Base-by-base conservation (phyloP, 2,113 vertebrate genomes). In the Hiodon alosoides region DNA sequence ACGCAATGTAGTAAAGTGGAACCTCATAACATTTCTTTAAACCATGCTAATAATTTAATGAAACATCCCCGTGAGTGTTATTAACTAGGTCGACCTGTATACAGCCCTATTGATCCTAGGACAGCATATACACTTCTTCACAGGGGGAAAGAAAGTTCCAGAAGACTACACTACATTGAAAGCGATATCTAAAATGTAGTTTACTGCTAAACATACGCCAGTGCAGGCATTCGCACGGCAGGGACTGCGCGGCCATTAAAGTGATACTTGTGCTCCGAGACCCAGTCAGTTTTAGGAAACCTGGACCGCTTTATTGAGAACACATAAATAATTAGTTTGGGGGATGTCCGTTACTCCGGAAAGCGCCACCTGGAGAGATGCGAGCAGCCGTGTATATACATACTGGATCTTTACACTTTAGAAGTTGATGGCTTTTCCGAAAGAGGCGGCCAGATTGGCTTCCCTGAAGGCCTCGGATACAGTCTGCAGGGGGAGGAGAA, bases 401-500 rank as follows among this genome's bases (percentile, higher is more conserved):
- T 51, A 31, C 31, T 71, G 74, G 78, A 68, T 64, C 75, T 55
- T 59, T 77, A 80, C 80, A 7, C 69, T 84, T 93, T 85, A 99
- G 85, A 99, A 99, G 91, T 99, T 99, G 87, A 99, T 99, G 70
- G 96, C 90, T 93, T 98, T 98, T 80, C 97, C 97, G 73, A 97
- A 98, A 58, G 95, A 96, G 7, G 97, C 97, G 57, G 97, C 97
- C 68, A 99, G 82, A 83, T 99, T 99, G 72, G 97, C 97, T 95
- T 99, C 97, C 89, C 96, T 93, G 90, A 99, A 99, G 80, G 97
- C 97, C 90, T 99, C 97, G 9, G 97, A 99, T 83, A 99, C 95
- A 0, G 97, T 99, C 97, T 99, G 90, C 6, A 83, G 76, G n/a
- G 78, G 68, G 59, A 67, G 1, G 71, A 73, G 67, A 54, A 17